Evolutionary conservation across 2,888 invertebrate species (phyloP), one percentile per base, ranked within the genome.

Genomic region (Hipparchia sbordonii): DNA sequence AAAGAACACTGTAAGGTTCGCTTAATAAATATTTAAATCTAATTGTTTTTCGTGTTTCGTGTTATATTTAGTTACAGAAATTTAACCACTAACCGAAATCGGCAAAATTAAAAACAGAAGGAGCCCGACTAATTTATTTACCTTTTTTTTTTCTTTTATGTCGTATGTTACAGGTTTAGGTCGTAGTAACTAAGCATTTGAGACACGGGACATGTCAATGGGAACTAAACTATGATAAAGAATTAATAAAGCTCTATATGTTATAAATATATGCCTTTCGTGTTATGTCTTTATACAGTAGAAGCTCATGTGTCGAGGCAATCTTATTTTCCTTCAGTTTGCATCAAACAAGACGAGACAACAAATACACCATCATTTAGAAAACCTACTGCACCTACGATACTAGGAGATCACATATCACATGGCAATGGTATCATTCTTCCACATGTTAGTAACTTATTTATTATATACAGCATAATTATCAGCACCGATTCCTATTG

Each of bases 331-430:
- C 13, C 56, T 60, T 33, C 59, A 39, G 59, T 60, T 39, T 60
- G 33, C 39, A 10, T 39, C 59, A 39, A 39, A 60, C 39, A 60
- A 60, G 39, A 33, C 6, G 59, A 60, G 59, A 39, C 33, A 60
- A 60, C 33, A 12, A 48, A 60, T 60, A 60, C 59, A 60, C 59
- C 10, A 60, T 60, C 39, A 60, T 60, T 10, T 59, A 59, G 9
- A 59, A 39, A 8, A 48, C 8, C 33, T 9, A 39, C 59, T 23
- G 57, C 39, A 39, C 39, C 59, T 60, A 12, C 39, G 39, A 39
- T 60, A 3, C 12, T 33, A 60, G 33, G 33, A 5, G 9, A 13
- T 57, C 56, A 57, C 56, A 57, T 12, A 60, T 60, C 10, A 39
- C 59, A 39, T 60, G 59, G 39, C 39, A 60, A 60, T 60, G 39